Evolutionary conservation across 2,797 vertebrate genomes (phyloP), one percentile per base, ranked within the genome.

Genomic region (Pantherophis vulpinus): DNA sequence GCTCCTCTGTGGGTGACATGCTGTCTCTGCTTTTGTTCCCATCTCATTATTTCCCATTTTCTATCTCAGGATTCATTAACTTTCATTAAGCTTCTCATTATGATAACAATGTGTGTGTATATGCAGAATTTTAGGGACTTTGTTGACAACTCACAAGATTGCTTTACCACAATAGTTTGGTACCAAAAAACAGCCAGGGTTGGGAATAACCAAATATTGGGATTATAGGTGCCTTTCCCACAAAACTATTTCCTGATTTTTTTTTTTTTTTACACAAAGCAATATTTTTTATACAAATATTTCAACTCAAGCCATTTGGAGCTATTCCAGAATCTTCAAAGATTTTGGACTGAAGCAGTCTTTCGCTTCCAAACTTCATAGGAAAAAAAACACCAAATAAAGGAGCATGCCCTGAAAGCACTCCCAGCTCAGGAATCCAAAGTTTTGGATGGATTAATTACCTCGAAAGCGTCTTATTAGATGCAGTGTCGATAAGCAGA

Each of bases 401-500:
- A 58, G 79, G 93, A 93, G 91, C 5, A 90, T 92, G 89, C 88
- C 93, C 93, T 96, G 94, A 66, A 94, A 94, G 92, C 91, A 95
- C 91, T 90, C 89, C 47, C 2, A 90, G 93, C 88, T 94, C 93
- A 83, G 94, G 94, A 97, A 96, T 94, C 93, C 93, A 95, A 96
- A 94, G 56, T 60, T 93, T 95, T 12, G 93, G 95, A 90, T 91
- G 95, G 96, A 97, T 96, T 98, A 97, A 98, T 97, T 97, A 97
- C 95, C 94, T 94, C 74, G 95, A 93, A 79, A 96, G 96, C 60
- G 0, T 96, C 97, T 97, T 95, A 97, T 98, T 97, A 98, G 97
- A 96, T 94, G 94, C 95, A 88, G 37, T 86, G 95, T 27, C 96
- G 96, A 97, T 97, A 96, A 66, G 1, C 59, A 96, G 97, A 97